Evolutionary conservation across 2,888 invertebrate genomes (phyloP).

Genomic region (Drosophila affinis): DNA sequence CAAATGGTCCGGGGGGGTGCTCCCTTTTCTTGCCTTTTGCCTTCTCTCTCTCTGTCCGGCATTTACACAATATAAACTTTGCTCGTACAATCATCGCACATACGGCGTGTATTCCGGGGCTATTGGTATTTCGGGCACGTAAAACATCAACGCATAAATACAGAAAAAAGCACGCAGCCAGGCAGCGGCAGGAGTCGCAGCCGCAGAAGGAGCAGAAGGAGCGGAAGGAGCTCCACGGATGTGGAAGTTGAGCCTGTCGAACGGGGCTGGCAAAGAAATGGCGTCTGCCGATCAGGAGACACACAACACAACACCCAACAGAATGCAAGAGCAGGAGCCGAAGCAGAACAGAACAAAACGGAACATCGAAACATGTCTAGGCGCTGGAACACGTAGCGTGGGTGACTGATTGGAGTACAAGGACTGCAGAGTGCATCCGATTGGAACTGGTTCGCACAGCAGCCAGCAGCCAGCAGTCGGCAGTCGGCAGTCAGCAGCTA

Average conservation of each 20-base stretch:
- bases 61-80: conserved; percentile 71
- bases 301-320: conserved; percentile 27
- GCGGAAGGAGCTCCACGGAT: conserved; percentile 24
- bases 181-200: conserved; percentile 8
- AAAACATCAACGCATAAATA: conserved; percentile 79
- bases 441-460: conserved; percentile 31
- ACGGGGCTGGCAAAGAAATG: conserved; percentile 34
- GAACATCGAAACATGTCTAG: conserved; percentile 10
- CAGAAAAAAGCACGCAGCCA: conserved; percentile 54
- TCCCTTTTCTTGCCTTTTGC: conserved; percentile 44
- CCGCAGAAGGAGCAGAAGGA: conserved; percentile 19
- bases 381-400: conserved; percentile 30
- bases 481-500: conserved; percentile 5
- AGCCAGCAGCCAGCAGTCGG: background rate
- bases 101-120: conserved; percentile 6
- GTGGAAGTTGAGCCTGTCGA: conserved; percentile 50
- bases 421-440: conserved; percentile 34
- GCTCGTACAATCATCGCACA: conserved; percentile 54
- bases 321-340: background rate
- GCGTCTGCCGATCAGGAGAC: conserved; percentile 43
- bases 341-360: background rate
- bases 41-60: conserved; percentile 35
- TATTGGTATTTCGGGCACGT: conserved; percentile 75
- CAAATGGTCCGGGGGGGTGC: background rate
- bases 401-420: conserved; percentile 45